Evolutionary conservation across 92 coral and sea anemone genomes (phyloP), one percentile per base, ranked within the genome.

Genomic region (Zoanthus sociatus): DNA sequence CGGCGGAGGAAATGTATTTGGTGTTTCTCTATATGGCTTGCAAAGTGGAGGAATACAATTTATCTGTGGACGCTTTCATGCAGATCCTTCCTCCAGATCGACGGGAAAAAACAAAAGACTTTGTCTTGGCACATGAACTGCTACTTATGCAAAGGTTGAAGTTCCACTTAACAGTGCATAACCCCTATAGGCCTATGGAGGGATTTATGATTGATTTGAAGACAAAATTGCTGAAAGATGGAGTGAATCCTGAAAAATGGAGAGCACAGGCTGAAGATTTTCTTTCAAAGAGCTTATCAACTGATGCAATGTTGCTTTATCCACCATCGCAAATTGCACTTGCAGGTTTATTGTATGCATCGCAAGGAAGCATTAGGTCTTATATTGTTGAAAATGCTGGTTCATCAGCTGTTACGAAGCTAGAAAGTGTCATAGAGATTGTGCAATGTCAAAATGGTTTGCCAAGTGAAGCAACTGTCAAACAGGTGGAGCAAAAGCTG

Each of bases 21-120:
- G 98, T 97, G 21, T 97, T 95, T 79, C 73, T 97, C 74, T 97
- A 95, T 88, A 93, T 97, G 99, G 99, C 99, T 4, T 97, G 98
- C 46, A 97, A 97, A 60, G 98, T 97, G 2, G 99, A 97, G 53
- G 99, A 97, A 68, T 93, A 97, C 83, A 97, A 97, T 75, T 83
- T 97, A 30, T 97, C 99, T 5, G 98, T 96, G 1, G 99, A 97
- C 33, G 90, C 90, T 10, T 97, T 97, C 72, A 94, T 97, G n/a
- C 87, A 90, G 66, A 94, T 97, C 32, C 89, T 95, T 47, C 99
- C 99, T 7, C 92, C 90, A 33, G 99, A 90, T 78, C 94, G 98
- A 37, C 83, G 98, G 77, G 93, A 90, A 48, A 94, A 90, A 78
- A 93, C 90, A 37, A 90, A 93, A 63, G 98, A 97, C 78, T 91